These are phyloP conservation scores for Ptychadena robeensis DNA, from an alignment of 2,797 vertebrate species.

Conservation along the genomic window DNA sequence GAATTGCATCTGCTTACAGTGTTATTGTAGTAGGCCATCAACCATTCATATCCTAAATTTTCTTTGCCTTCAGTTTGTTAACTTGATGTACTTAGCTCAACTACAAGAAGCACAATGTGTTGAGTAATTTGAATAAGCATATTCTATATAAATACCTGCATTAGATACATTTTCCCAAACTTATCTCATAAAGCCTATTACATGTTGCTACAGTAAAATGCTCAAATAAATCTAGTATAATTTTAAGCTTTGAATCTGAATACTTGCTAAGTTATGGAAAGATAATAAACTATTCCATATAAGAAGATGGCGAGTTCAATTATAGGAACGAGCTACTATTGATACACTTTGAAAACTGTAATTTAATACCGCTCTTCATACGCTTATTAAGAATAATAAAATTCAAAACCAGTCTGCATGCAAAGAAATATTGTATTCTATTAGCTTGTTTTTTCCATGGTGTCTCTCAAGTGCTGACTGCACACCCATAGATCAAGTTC, in stretches of 20 bases:
- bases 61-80: neutral
- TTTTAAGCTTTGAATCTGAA: neutral
- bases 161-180: neutral
- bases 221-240: conserved; percentile 18
- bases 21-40: no score
- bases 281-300: conserved; percentile 31
- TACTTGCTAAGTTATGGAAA: conserved; percentile 20
- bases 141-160: conserved; percentile 1
- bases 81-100: neutral
- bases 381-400: conserved; percentile 63
- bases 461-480: conserved; percentile 65
- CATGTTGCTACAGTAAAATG: neutral
- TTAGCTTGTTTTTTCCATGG: conserved; percentile 66
- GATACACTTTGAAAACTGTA: conserved; percentile 35
- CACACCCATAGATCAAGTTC: conserved; percentile 67
- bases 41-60: no score
- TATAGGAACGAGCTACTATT: conserved; percentile 29
- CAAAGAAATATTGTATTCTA: conserved; percentile 65
- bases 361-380: conserved; percentile 35
- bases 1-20: no score
- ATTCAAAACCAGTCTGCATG: conserved; percentile 63
- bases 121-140: neutral
- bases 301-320: conserved; percentile 21
- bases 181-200: neutral
- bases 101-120: neutral